A percentile compares a stretch with the other conserved stretches of the same genome.
Evolutionary conservation across 2,888 invertebrate genomes (phyloP).

Genomic region (Caradrina kadenii): DNA sequence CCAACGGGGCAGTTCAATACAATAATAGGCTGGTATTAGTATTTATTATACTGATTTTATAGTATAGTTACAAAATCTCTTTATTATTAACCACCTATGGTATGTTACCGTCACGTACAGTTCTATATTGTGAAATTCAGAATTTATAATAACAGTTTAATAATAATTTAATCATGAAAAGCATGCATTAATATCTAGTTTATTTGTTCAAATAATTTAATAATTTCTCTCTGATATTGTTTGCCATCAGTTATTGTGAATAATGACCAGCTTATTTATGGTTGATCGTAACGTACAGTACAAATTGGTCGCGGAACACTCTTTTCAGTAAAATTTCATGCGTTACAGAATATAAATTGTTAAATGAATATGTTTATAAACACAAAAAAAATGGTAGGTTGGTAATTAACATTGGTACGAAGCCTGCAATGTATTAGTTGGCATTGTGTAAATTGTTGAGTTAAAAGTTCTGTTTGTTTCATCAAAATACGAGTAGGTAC

Average conservation of each 20-base stretch:
- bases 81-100: not conserved
- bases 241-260: conserved; percentile 22
- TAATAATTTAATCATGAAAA: not conserved
- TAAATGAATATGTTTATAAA: not conserved
- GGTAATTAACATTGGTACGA: too few species aligned
- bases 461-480: not conserved
- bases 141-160: conserved; percentile 7
- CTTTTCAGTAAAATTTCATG: not conserved
- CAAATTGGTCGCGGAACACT: not conserved
- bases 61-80: not conserved
- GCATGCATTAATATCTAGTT: not conserved
- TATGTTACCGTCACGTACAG: not conserved
- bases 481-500: not conserved
- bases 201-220: conserved; percentile 32
- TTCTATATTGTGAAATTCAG: not conserved
- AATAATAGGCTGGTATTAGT: too few species aligned
- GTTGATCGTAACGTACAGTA: conserved; percentile 7
- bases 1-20: too few species aligned
- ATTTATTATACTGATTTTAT: not conserved
- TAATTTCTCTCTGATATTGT: conserved; percentile 25
- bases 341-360: not conserved
- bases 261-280: conserved; percentile 26
- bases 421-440: not conserved
- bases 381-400: not conserved
- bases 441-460: not conserved